Percentiles rank a stretch among this genome's conserved stretches.
Conservation (phyloP, 2,888 invertebrate species). For the Metacarcinus magister region DNA sequence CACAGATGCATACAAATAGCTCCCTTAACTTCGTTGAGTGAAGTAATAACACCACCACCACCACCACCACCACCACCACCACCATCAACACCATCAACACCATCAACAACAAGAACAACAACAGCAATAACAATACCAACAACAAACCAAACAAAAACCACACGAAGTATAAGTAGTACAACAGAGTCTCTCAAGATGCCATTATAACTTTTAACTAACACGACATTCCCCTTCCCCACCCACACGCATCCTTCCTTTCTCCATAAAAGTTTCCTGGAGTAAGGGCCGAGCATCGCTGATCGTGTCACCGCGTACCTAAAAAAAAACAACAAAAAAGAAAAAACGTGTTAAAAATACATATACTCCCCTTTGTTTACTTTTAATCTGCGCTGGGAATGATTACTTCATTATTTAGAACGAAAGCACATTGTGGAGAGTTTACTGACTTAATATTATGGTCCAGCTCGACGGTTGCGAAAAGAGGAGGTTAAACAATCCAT, state of each 20-base stretch:
- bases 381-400: conserved; percentile 2
- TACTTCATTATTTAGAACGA: conserved; percentile 48
- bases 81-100: no score
- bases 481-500: conserved; percentile 41
- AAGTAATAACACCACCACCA: no score
- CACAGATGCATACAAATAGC: no score
- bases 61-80: no score
- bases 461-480: not conserved
- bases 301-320: not conserved
- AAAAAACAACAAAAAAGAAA: not conserved
- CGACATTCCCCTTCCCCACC: not conserved
- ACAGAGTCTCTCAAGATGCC: not conserved
- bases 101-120: not conserved
- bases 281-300: not conserved
- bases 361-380: conserved; percentile 31
- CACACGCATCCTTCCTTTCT: not conserved
- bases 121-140: not conserved
- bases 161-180: not conserved
- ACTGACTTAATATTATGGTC: conserved; percentile 45
- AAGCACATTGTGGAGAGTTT: conserved; percentile 21
- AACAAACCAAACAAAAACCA: not conserved
- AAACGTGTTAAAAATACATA: not conserved
- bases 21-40: no score
- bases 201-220: not conserved
- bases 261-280: not conserved